Evolutionary conservation across 2,797 vertebrate genomes (phyloP).

Genomic region (Chelonia mydas): DNA sequence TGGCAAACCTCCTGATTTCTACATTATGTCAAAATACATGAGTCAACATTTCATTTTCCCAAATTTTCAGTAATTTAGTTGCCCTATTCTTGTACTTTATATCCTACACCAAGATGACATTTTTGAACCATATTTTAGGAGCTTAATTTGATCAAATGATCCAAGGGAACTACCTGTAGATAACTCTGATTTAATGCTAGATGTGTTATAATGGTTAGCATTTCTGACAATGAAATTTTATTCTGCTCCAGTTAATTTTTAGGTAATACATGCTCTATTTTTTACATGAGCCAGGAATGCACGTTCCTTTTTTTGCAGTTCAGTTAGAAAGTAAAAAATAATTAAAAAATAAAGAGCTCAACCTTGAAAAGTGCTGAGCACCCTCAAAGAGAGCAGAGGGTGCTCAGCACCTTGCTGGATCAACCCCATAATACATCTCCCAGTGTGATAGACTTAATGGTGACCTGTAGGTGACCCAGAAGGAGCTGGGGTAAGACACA

Average conservation of each 20-base stretch:
- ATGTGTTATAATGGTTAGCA: conserved; percentile 45
- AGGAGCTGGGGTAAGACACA: background rate
- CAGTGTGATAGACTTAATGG: accelerated
- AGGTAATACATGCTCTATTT: conserved; percentile 8
- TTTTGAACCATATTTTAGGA: conserved; percentile 74
- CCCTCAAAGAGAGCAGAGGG: accelerated
- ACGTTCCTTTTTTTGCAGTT: background rate
- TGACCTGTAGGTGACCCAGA: background rate
- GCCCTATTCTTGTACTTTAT: conserved; percentile 73
- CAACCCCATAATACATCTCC: background rate
- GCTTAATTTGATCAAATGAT: conserved; percentile 74
- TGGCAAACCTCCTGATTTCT: conserved; percentile 76
- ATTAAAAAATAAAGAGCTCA: background rate
- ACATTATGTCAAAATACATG: conserved; percentile 73
- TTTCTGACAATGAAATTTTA: conserved; percentile 20
- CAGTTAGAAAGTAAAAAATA: background rate
- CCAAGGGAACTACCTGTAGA: conserved; percentile 64
- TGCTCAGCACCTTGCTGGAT: background rate
- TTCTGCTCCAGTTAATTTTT: conserved; percentile 53
- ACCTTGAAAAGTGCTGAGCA: accelerated
- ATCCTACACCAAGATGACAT: conserved; percentile 72
- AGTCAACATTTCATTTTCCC: conserved; percentile 75
- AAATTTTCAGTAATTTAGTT: conserved; percentile 77
- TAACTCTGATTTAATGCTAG: conserved; percentile 56
- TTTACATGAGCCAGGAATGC: background rate